A percentile compares a stretch with the other conserved stretches of the same genome.
Evolutionary conservation across 2,797 vertebrate species (phyloP).

Genomic region (Syndactyla subalaris): DNA sequence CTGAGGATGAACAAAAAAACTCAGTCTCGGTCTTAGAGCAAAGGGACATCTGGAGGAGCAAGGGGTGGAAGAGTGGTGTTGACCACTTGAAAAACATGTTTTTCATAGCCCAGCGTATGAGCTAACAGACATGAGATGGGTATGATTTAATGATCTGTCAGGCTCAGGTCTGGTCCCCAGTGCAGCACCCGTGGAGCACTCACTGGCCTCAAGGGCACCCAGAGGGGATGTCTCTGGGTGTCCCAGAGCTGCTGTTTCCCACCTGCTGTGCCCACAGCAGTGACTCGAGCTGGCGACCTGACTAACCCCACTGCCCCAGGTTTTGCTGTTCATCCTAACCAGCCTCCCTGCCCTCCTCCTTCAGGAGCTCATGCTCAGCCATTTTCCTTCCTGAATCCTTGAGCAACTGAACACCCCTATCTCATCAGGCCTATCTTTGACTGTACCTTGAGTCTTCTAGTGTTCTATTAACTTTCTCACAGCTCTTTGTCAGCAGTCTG

Average conservation of each 20-base stretch:
- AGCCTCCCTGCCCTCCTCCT: background rate
- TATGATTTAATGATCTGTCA: background rate
- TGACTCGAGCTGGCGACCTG: background rate
- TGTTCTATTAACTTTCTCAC: background rate
- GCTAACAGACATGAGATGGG: background rate
- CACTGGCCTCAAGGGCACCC: background rate
- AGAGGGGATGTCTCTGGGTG: background rate
- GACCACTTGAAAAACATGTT: background rate
- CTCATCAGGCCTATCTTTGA: background rate
- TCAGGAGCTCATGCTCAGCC: background rate
- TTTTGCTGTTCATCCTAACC: background rate
- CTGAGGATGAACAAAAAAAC: background rate
- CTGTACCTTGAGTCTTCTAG: background rate
- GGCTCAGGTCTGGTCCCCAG: background rate
- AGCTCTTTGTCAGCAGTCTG: background rate
- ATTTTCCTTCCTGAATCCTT: background rate
- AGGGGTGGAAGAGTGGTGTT: background rate
- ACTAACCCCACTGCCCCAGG: background rate
- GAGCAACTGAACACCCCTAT: background rate
- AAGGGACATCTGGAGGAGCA: background rate
- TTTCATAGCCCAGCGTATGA: background rate
- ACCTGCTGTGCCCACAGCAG: background rate
- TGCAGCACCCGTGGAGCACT: accelerated
- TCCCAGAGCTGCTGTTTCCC: background rate
- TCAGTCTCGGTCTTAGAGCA: accelerated